A percentile compares a stretch with the other conserved stretches of the same genome.
Evolutionary conservation across 1,140 invertebrate genomes (phyloP).

Genomic region (Cecropterus lyciades): DNA sequence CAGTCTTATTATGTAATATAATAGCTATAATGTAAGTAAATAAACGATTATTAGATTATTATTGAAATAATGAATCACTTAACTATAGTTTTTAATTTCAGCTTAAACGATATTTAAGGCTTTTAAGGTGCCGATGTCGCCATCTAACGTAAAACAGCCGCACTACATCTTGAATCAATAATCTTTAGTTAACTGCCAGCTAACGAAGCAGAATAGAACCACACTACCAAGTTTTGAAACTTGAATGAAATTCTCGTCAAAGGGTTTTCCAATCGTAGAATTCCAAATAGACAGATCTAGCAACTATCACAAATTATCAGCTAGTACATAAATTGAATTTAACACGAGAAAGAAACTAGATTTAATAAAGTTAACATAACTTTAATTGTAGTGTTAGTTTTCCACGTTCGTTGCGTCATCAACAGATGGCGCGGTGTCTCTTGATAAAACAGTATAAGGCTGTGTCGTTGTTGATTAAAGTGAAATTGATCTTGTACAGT

Average conservation of each 20-base stretch:
- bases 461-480: constrained; percentile 42
- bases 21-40: no score
- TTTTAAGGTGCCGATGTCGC: background rate
- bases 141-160: constrained; percentile 9
- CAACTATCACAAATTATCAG: background rate
- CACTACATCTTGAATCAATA: constrained; percentile 18
- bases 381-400: constrained; percentile 5
- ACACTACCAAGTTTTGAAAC: background rate
- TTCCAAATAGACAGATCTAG: background rate
- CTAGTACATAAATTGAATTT: background rate
- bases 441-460: constrained; percentile 62
- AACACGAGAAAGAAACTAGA: background rate
- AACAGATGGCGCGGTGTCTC: constrained; percentile 53
- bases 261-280: background rate
- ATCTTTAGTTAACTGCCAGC: background rate
- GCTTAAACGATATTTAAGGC: background rate
- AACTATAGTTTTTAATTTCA: no score
- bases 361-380: constrained; percentile 5
- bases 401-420: constrained; percentile 7
- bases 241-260: background rate
- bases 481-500: constrained; percentile 14
- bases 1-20: no score
- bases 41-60: background rate
- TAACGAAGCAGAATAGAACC: background rate
- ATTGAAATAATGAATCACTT: background rate